Percentiles rank a stretch among this genome's conserved stretches.
Conservation (phyloP, 2,797 vertebrate genomes). For the Lutra lutra region DNA sequence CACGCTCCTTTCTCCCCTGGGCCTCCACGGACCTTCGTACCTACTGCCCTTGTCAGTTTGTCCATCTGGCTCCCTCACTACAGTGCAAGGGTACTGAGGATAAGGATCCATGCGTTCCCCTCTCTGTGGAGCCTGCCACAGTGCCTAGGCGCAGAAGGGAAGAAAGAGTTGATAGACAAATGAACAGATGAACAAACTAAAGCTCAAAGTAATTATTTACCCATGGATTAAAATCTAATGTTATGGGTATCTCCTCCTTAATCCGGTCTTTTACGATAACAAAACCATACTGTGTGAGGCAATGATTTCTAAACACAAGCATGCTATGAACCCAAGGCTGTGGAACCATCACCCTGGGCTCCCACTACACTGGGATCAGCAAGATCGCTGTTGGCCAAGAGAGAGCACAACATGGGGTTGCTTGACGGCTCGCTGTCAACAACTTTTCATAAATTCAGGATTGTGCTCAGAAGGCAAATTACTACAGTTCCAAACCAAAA, state of each 20-base stretch:
- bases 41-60: neutral
- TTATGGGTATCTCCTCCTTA: neutral
- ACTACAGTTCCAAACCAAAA: slow-evolving; percentile 30
- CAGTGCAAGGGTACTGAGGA: neutral
- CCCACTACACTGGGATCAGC: neutral
- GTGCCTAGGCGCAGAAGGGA: neutral
- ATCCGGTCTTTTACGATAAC: neutral
- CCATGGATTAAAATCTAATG: neutral
- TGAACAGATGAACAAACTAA: neutral
- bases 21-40: neutral
- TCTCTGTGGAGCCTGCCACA: neutral
- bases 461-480: neutral
- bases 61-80: neutral
- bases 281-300: neutral
- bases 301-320: neutral
- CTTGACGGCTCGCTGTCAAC: neutral
- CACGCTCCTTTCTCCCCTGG: neutral
- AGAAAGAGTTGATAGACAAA: neutral
- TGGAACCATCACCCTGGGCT: neutral
- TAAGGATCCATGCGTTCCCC: neutral
- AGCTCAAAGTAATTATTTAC: neutral
- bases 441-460: neutral
- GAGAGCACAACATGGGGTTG: neutral
- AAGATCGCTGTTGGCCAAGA: neutral
- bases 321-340: neutral